These are phyloP conservation scores for Bothrops jararaca DNA, from an alignment of 2,113 vertebrate species.

Conservation along the genomic window DNA sequence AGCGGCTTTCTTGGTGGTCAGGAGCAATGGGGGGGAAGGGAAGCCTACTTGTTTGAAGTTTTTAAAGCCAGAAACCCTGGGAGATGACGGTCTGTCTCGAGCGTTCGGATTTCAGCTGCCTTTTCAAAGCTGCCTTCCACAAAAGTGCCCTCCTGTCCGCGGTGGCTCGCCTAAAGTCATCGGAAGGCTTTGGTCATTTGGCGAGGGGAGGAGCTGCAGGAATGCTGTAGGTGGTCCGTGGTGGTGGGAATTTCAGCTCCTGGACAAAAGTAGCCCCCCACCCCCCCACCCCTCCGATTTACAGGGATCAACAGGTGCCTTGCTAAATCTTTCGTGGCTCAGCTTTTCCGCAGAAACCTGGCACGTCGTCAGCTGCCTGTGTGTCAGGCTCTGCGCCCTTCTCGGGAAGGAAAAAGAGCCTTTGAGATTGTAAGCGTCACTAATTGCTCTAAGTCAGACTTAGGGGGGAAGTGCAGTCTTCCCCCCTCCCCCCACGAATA, in stretches of 20 bases:
- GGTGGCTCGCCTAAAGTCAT: not conserved
- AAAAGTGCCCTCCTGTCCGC: not conserved
- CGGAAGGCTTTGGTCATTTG: not conserved
- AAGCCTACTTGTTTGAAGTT: not conserved
- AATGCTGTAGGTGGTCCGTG: too few species aligned
- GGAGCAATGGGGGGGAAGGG: not conserved
- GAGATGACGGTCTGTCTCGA: not conserved
- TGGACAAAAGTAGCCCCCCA: too few species aligned
- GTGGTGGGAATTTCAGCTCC: not conserved
- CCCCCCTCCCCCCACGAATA: not conserved
- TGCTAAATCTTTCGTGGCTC: not conserved
- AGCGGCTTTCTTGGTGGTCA: not conserved
- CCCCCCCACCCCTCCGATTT: not conserved
- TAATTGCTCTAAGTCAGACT: not conserved
- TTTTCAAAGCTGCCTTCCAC: not conserved
- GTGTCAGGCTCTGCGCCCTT: not conserved
- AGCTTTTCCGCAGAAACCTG: not conserved
- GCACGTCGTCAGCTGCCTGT: too few species aligned
- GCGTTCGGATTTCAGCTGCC: not conserved
- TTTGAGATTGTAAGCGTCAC: not conserved
- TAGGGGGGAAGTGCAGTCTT: not conserved
- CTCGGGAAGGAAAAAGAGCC: not conserved
- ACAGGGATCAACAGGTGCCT: not conserved
- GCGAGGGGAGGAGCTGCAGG: not conserved
- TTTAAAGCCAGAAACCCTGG: not conserved